Base-by-base conservation (phyloP, 2,113 vertebrate genomes). In the Coracopsis vasa region DNA sequence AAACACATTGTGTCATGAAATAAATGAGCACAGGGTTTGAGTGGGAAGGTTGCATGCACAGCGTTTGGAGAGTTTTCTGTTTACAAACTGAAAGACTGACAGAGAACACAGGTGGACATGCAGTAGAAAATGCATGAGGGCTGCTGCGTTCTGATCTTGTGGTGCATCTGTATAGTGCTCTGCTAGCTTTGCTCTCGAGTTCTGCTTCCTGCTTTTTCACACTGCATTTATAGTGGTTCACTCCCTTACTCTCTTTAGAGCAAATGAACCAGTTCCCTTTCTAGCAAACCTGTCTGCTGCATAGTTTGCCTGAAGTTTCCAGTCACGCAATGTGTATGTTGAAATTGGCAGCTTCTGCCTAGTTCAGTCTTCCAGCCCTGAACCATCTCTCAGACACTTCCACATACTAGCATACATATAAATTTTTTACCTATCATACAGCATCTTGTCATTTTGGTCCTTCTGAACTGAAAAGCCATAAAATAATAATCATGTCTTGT, bases 91-190 rank as follows among this genome's bases (percentile, higher is more conserved):
- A 15, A 74, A 70, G 13, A 33, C 18, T 69, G 47, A 16, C 11
- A 7, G 8, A 24, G 62, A 71, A 42, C 41, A 48, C 6, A 3
- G 31, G 3, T 2, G 33, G 54, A 0, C n/a, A 9, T 61, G 35
- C 37, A 4, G 2, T 75, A 47, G 37, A 47, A 60, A 37, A 24
- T 13, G 10, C 20, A 4, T 9, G 4, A 31, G 8, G 13, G 8
- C 20, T 84, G 2, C 20, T 84, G 2, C 0, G 0, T 87, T 64
- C 53, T 69, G 13, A 23, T 78, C 39, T 28, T 53, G 20, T 53
- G 28, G 39, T n/a, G 15, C 18, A 42, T 19, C 23, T 0, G 0
- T 29, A 2, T 47, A 28, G 24, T 25, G 72, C 13, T 12, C 20
- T 77, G 20, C 29, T 41, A 16, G 8, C 33, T 81, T 85, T 88